phyloP scores from a whole-genome alignment of 2,113 vertebrate species.

The Genyomyrus donnyi region DNA sequence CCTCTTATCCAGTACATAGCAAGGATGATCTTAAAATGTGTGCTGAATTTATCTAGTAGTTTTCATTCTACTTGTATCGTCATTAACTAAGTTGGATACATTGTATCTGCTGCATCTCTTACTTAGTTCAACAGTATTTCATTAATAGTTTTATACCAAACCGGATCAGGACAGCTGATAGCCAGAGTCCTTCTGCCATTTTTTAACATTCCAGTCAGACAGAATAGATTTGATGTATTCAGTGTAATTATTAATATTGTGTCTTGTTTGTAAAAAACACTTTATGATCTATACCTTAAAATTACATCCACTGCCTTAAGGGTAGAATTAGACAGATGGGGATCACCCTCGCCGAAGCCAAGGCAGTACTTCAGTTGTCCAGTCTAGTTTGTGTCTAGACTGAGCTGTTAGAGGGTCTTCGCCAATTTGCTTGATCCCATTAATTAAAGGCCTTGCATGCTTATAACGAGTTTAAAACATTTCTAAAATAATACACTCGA shows the following conservation, averaged over 20 bases:
- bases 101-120: not conserved
- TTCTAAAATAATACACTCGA: not conserved
- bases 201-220: not conserved
- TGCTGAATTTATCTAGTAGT: not conserved
- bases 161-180: not conserved
- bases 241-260: not conserved
- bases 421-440: conserved; percentile 10
- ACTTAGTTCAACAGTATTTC: not conserved
- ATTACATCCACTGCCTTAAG: not conserved
- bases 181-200: not conserved
- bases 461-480: conserved; percentile 12
- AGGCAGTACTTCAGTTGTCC: not conserved
- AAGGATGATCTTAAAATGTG: not conserved
- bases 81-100: not conserved
- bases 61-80: not conserved
- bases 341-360: not conserved
- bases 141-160: not conserved
- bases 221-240: not conserved
- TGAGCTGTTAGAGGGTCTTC: conserved; percentile 1
- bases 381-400: not conserved
- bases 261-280: not conserved
- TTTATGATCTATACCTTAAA: not conserved
- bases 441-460: conserved; percentile 6
- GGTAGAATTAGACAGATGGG: not conserved
- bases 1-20: not conserved